phyloP scores from a whole-genome alignment of 2,797 vertebrate species.

The Clarias platycephalus region DNA sequence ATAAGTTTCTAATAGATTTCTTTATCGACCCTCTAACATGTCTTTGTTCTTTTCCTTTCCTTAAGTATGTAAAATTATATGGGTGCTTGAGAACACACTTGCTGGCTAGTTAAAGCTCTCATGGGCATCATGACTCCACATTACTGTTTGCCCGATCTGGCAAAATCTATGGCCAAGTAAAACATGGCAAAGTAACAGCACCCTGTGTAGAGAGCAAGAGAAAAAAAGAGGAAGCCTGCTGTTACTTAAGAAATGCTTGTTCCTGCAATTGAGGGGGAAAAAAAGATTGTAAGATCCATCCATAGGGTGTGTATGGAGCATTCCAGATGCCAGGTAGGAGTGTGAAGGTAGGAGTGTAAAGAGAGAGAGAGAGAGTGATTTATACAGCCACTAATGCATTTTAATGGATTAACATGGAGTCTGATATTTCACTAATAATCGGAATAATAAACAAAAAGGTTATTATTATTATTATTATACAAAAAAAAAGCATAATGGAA shows the following conservation, averaged over 20 bases:
- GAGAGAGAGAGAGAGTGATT: not conserved
- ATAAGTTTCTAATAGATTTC: not conserved
- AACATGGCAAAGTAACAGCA: conserved; percentile 33
- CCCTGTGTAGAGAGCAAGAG: conserved; percentile 24
- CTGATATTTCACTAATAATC: too few relatives aligned
- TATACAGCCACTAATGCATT: too few relatives aligned
- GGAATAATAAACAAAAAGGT: too few relatives aligned
- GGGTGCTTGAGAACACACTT: not conserved
- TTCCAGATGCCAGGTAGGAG: not conserved
- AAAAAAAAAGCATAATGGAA: too few relatives aligned
- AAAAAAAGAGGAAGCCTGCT: conserved; percentile 1
- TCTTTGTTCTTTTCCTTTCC: conserved; percentile 2
- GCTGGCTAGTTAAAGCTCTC: conserved; percentile 16
- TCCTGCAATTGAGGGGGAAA: conserved; percentile 38
- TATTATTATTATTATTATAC: too few relatives aligned
- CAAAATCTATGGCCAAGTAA: conserved; percentile 33
- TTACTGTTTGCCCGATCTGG: conserved; percentile 33
- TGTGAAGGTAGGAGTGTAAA: not conserved
- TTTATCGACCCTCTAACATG: not conserved
- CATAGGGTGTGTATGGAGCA: conserved; percentile 37
- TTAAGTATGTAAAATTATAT: not conserved
- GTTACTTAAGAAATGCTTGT: conserved; percentile 39
- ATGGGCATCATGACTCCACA: conserved; percentile 20
- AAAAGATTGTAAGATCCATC: conserved; percentile 17
- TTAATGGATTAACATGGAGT: too few relatives aligned